Conservation (phyloP, 2,113 vertebrate species). For the Emydocephalus ijimae region DNA sequence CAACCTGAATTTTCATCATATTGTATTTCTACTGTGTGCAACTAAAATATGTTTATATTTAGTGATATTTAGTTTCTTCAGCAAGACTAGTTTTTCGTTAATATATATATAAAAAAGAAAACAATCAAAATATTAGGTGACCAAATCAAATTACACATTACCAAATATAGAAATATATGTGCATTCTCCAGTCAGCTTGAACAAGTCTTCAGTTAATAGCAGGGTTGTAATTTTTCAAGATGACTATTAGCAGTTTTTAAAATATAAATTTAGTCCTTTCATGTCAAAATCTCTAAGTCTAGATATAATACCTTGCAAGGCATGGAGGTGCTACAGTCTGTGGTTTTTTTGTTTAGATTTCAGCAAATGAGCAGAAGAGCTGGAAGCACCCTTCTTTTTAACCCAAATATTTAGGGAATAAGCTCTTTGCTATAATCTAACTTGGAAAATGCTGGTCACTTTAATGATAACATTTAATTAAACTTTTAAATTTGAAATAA, state of each 20-base stretch:
- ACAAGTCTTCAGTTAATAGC: background rate
- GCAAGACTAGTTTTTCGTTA: background rate
- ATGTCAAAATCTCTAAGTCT: background rate
- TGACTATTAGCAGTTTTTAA: background rate
- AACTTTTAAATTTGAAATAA: background rate
- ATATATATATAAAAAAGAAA: background rate
- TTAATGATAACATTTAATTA: background rate
- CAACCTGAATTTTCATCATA: background rate
- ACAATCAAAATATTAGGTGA: background rate
- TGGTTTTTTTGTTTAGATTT: background rate
- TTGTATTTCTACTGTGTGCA: background rate
- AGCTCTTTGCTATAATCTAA: background rate
- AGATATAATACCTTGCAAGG: background rate
- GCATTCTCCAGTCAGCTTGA: background rate
- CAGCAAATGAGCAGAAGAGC: background rate
- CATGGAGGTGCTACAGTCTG: background rate
- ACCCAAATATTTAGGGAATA: background rate
- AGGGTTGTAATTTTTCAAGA: background rate
- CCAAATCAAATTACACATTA: background rate
- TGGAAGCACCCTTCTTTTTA: background rate
- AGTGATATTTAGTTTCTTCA: background rate
- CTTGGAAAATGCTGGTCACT: background rate
- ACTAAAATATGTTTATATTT: background rate
- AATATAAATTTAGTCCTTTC: background rate
- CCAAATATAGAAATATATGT: background rate